phyloP scores from a whole-genome alignment of 2,113 vertebrate genomes.

The Megatriorchis doriae region DNA sequence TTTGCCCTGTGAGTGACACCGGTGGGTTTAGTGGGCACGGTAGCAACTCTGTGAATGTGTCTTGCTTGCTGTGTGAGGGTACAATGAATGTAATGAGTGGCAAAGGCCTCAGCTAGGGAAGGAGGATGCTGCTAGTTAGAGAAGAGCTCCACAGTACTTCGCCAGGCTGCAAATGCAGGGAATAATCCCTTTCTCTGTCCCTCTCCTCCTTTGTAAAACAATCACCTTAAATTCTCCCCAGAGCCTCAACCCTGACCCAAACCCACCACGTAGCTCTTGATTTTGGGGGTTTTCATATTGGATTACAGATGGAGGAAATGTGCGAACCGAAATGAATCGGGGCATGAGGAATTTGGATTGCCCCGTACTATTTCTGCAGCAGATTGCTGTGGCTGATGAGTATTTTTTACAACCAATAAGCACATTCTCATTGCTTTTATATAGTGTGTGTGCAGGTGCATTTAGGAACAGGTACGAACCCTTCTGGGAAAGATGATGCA shows the following conservation, averaged over 20 bases:
- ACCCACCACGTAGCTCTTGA: not conserved
- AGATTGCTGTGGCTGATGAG: not conserved
- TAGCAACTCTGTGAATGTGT: fast-evolving
- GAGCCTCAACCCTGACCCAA: not conserved
- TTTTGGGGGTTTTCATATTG: fast-evolving
- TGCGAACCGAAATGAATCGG: not conserved
- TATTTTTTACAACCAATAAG: not conserved
- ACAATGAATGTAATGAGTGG: not conserved
- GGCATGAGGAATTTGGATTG: fast-evolving
- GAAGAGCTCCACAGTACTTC: not conserved
- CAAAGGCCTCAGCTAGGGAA: not conserved
- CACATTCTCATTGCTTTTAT: fast-evolving
- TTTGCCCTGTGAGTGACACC: not conserved
- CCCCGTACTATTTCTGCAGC: fast-evolving
- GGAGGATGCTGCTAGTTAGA: not conserved
- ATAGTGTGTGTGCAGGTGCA: not conserved
- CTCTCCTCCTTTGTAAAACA: not conserved
- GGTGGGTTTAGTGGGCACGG: not conserved
- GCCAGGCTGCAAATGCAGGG: not conserved
- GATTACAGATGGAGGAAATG: not conserved
- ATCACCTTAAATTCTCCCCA: not conserved
- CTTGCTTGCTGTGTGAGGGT: not conserved
- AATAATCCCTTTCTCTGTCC: not conserved
- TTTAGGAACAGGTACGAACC: not conserved
- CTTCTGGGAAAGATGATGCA: not conserved